Percentiles rank a stretch among this genome's conserved stretches.
Evolutionary conservation across 2,888 invertebrate genomes (phyloP).

Genomic region (Eupelmus urozonus): DNA sequence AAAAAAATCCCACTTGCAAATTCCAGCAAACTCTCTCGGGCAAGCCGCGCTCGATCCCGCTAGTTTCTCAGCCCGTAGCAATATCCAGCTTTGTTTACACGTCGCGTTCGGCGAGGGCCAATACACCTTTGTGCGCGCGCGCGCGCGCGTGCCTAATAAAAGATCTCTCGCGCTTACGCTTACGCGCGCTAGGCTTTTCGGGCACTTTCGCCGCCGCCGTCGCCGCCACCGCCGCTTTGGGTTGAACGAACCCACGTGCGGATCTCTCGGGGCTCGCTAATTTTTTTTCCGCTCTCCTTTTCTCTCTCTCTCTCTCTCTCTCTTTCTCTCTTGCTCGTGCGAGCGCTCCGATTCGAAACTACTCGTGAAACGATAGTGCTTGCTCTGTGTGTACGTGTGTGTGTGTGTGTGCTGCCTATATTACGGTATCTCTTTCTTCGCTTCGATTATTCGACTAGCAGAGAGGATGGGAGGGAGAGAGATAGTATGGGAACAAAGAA

Average conservation of each 20-base stretch:
- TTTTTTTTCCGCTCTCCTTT: constrained; percentile 61
- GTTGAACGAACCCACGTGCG: constrained; percentile 75
- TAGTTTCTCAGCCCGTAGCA: not conserved
- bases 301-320: not conserved
- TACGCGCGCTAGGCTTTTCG: constrained; percentile 2
- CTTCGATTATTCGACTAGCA: constrained; percentile 22
- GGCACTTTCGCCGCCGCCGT: constrained; percentile 35
- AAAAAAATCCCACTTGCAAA: not conserved
- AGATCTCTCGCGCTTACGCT: not conserved
- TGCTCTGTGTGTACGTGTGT: not conserved
- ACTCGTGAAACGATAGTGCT: not conserved
- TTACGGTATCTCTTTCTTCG: constrained; percentile 15
- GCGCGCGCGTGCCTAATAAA: not conserved
- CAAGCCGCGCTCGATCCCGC: not conserved
- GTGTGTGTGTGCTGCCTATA: not conserved
- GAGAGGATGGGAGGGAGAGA: not conserved
- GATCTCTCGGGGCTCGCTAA: constrained; percentile 67
- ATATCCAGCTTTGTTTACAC: not conserved
- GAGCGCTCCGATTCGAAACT: constrained; percentile 12
- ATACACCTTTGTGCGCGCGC: not conserved
- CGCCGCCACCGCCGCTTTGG: constrained; percentile 56
- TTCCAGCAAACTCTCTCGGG: no score
- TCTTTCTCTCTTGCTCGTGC: not conserved
- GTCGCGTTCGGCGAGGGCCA: not conserved
- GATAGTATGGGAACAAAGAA: not conserved